Base-by-base conservation (phyloP, 2,113 vertebrate genomes). In the Agapornis roseicollis region DNA sequence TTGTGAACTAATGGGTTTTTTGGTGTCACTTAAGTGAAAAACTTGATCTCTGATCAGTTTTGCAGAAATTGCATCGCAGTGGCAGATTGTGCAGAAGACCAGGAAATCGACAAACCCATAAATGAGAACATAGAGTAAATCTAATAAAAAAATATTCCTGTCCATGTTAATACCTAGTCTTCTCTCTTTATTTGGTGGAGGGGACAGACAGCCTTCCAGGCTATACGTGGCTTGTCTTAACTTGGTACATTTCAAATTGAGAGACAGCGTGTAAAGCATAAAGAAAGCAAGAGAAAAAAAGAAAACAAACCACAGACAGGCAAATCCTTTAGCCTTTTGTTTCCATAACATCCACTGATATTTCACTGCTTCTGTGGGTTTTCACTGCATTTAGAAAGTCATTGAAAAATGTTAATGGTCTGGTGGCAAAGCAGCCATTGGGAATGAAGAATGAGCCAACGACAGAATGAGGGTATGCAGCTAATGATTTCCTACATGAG, bases 401-500 rank as follows among this genome's bases (percentile, higher is more conserved):
- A 80, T 52, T 97, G 97, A 97, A 97, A 94, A 96, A 97, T 96
- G 97, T 95, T 97, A 98, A 98, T 95, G 96, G 95, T 86, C 96
- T 95, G 81, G 88, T 95, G 92, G 96, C 84, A 96, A 96, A 90
- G 92, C 77, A 92, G 96, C 58, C 61, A 93, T 89, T 97, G 97
- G 95, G 92, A 94, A 98, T 98, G 98, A 98, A 94, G 55, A 97
- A 98, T 98, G 97, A 97, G 93, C 60, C 73, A 87, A 96, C 2
- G 15, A 93, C 0, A 2, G 92, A 97, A 97, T 71, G 97, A 97
- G 96, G 96, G 97, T 97, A 73, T 96, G 95, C 92, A 94, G 97
- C 94, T 98, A 98, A 98, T 97, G 97, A 97, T 97, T 98, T 97
- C 97, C 97, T 98, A 97, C 97, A 97, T 13, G 94, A 94, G 97